Evolutionary conservation across 2,888 invertebrate species (phyloP).

Genomic region (Callyntrura guangdongensis): DNA sequence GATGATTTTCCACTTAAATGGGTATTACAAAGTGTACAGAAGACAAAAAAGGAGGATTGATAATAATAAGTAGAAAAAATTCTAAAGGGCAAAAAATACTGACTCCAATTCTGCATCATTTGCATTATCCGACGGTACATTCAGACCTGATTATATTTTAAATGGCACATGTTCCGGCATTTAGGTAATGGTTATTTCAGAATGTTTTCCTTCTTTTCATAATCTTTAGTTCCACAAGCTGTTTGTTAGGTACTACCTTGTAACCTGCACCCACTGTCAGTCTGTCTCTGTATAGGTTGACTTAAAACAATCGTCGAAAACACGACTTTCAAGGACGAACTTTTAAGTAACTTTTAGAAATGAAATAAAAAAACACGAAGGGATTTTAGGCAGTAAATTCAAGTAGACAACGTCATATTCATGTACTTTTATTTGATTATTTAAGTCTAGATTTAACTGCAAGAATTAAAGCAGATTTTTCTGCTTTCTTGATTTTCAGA

Average conservation of each 20-base stretch:
- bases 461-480: background rate
- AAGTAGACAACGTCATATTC: too few relatives aligned
- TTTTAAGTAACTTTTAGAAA: background rate
- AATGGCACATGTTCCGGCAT: slow-evolving; percentile 29
- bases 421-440: too few relatives aligned
- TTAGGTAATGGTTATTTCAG: background rate
- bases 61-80: background rate
- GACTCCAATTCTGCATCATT: background rate
- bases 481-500: background rate
- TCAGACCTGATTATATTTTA: slow-evolving; percentile 21
- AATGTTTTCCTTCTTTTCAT: background rate
- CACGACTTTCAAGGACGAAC: background rate
- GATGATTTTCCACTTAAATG: slow-evolving; percentile 67
- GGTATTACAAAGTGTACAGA: slow-evolving; percentile 21
- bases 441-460: background rate
- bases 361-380: too few relatives aligned
- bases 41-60: background rate
- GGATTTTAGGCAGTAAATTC: too few relatives aligned
- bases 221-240: background rate
- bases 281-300: background rate
- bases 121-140: background rate
- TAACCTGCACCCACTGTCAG: background rate
- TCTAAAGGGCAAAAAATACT: slow-evolving; percentile 34
- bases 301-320: too few relatives aligned
- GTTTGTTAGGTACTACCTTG: background rate